Evolutionary conservation across 2,113 vertebrate genomes (phyloP), one percentile per base, ranked within the genome.

Genomic region (Aphyosemion australe): DNA sequence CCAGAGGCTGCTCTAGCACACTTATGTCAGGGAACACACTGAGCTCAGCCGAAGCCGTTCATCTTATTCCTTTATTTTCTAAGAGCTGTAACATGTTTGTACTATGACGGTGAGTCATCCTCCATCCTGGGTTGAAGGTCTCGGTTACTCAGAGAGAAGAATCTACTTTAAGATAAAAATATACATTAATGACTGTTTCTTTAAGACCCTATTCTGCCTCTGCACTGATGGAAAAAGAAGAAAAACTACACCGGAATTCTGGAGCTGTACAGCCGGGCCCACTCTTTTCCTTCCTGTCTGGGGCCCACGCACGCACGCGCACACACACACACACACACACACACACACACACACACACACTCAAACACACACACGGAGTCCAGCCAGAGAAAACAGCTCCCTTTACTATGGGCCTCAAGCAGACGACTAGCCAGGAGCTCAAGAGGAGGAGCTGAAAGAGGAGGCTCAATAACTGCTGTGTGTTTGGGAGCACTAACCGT

Each of bases 201-300:
- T 94, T 92, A 91, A 94, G 91, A 75, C 78, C 83, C n/a, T 12
- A 42, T 72, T 68, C 45, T 71, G 80, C 61, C 16, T 1, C 75
- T 19, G 79, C 84, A 79, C 87, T 80, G 83, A 85, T 91, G 92
- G 91, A 93, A 91, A 92, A 87, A 89, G 80, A 88, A 88, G 84
- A 89, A 87, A 87, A 89, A 88, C 84, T 87, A 79, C 86, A 87
- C 80, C 76, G 74, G 80, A 90, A 89, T 93, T 92, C 89, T 92
- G 82, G 85, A 90, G 84, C 74, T 61, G 86, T 79, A 71, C 82
- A 80, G 86, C 80, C 69, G 72, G 82, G 87, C 90, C 87, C 85
- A 87, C 88, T 90, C 87, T 91, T 79, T 90, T 86, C 92, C 92
- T 94, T 94, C 94, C 91, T 94, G 92, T 89, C 84, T 93, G 88